Conservation (phyloP, 2,888 invertebrate genomes). For the Spilarctia lutea region DNA sequence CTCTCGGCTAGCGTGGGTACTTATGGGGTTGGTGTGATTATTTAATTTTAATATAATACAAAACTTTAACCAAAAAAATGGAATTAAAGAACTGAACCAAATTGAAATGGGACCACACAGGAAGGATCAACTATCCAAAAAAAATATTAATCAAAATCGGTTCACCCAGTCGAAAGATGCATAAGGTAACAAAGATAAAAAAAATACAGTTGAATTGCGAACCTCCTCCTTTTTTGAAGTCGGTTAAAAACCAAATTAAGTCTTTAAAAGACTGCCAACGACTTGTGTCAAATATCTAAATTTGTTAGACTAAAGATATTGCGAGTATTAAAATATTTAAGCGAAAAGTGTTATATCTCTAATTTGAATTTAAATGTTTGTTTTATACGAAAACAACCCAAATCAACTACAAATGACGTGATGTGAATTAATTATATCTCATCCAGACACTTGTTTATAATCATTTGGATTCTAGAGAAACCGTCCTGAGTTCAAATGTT, state of each 20-base stretch:
- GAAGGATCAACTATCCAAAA: no score
- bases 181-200: no score
- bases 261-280: neutral
- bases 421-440: conserved; percentile 5
- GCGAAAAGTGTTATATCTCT: neutral
- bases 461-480: neutral
- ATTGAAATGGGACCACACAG: no score
- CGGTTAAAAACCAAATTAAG: neutral
- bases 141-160: no score
- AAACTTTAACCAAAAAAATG: no score
- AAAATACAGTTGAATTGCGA: no score
- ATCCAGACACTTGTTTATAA: conserved; percentile 4
- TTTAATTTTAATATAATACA: no score
- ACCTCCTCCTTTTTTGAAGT: no score
- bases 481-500: neutral
- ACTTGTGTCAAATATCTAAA: neutral
- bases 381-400: conserved; percentile 13
- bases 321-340: conserved; percentile 1
- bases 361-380: conserved; percentile 7
- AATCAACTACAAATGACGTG: conserved; percentile 15
- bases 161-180: no score
- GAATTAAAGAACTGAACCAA: no score
- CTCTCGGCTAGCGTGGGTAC: no score
- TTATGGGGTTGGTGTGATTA: no score
- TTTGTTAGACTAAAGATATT: neutral